Conservation (phyloP, 2,797 vertebrate genomes). For the Micromesistius poutassou region DNA sequence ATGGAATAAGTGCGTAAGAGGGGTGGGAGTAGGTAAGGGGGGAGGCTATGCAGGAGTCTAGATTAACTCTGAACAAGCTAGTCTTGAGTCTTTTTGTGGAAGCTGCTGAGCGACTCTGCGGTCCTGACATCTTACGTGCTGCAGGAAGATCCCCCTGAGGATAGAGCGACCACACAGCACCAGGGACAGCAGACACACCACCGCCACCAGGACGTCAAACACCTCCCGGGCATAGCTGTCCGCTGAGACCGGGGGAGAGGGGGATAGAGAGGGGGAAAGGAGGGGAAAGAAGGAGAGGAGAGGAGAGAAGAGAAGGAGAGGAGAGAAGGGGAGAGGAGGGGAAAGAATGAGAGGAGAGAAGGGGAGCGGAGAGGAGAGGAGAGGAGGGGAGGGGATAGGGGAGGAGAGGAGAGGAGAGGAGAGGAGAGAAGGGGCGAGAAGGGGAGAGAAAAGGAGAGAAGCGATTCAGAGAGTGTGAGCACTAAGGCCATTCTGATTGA, state of each 20-base stretch:
- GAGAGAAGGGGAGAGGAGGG: background rate
- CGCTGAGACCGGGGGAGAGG: slow-evolving; percentile 58
- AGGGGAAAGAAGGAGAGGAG: background rate
- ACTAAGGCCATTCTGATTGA: background rate
- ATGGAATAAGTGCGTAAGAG: too few relatives aligned
- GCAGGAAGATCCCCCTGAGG: slow-evolving; percentile 81
- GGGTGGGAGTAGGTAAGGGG: too few relatives aligned
- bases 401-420: background rate
- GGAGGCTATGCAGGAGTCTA: too few relatives aligned
- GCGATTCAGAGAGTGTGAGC: too few relatives aligned
- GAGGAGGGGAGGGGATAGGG: too few relatives aligned
- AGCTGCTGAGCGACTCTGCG: background rate
- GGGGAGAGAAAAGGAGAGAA: too few relatives aligned
- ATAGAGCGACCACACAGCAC: slow-evolving; percentile 87
- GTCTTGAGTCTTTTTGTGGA: background rate
- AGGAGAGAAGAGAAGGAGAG: background rate
- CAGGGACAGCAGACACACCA: slow-evolving; percentile 82
- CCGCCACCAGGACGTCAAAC: slow-evolving; percentile 82
- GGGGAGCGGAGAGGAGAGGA: too few relatives aligned
- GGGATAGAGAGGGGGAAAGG: background rate
- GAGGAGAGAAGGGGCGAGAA: background rate
- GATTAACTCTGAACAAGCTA: too few relatives aligned
- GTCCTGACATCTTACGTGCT: slow-evolving; percentile 70
- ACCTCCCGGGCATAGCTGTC: slow-evolving; percentile 80
- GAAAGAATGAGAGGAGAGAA: background rate